phyloP scores from a whole-genome alignment of 2,113 vertebrate genomes.

The Euleptes europaea region DNA sequence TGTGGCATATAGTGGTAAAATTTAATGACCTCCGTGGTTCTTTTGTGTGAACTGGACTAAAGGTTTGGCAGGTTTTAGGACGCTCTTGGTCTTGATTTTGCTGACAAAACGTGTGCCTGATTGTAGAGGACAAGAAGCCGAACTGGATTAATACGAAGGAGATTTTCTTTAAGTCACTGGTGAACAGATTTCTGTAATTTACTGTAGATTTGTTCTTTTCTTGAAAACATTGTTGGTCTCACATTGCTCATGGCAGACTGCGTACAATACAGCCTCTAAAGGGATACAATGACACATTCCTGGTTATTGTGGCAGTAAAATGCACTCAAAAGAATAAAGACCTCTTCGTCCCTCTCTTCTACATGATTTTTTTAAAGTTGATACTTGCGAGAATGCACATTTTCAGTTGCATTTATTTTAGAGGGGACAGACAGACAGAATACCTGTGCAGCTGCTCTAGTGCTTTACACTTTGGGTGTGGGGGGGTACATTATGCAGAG shows the following conservation, averaged over 20 bases:
- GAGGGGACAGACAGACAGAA: background rate
- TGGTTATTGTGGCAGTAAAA: no score
- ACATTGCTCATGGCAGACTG: background rate
- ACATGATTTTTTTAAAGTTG: no score
- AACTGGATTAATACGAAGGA: conserved; percentile 19
- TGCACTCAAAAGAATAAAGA: no score
- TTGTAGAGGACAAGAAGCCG: background rate
- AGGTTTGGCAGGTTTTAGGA: accelerated
- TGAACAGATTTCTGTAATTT: conserved; percentile 14
- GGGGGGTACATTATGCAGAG: background rate
- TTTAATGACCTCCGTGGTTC: no score
- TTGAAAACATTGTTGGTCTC: conserved; percentile 7
- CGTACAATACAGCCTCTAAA: background rate
- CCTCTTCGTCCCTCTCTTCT: no score
- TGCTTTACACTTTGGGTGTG: background rate
- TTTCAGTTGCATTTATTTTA: background rate
- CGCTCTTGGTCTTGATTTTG: no score
- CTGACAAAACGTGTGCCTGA: background rate
- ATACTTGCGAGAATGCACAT: no score
- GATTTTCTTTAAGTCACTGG: conserved; percentile 26
- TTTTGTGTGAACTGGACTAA: background rate
- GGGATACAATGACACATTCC: background rate
- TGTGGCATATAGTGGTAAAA: background rate
- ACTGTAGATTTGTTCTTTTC: background rate
- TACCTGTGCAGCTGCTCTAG: background rate